These are phyloP conservation scores for Astropecten irregularis DNA, from an alignment of 53 echinoderm and acorn worm species.

Conservation along the genomic window DNA sequence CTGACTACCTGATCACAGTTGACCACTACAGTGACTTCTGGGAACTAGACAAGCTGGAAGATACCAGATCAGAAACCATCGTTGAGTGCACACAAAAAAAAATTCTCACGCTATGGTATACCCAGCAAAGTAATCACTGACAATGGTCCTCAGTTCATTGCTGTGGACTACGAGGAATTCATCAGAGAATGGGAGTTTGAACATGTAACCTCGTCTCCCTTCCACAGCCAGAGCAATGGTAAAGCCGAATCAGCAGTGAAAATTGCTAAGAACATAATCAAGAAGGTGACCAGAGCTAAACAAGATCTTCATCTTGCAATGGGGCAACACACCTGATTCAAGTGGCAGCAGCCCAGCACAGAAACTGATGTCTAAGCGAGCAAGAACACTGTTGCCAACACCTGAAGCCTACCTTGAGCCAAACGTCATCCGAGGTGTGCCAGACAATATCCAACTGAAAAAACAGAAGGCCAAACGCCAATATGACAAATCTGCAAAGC, in stretches of 20 bases:
- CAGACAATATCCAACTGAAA: constrained; percentile 29
- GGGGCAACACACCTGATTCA: constrained; percentile 60
- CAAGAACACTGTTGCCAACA: constrained; percentile 56
- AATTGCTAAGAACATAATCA: constrained; percentile 40
- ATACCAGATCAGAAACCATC: constrained; percentile 42
- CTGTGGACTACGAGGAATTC: constrained; percentile 51
- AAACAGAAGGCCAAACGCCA: too few species aligned
- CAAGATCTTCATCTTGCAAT: constrained; percentile 51
- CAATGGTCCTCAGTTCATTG: constrained; percentile 63
- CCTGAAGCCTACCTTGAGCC: constrained; percentile 54
- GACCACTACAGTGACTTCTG: constrained; percentile 65
- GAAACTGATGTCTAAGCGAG: constrained; percentile 58
- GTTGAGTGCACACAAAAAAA: constrained; percentile 7
- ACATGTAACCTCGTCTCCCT: constrained; percentile 54
- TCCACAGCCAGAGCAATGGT: constrained; percentile 60
- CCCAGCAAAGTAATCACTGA: constrained; percentile 52
- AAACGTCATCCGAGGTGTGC: constrained; percentile 36
- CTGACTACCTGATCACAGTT: constrained; percentile 61
- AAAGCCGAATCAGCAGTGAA: constrained; percentile 56
- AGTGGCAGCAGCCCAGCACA: constrained; percentile 56
- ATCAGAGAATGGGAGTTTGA: constrained; percentile 58
- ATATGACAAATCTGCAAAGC: too few species aligned
- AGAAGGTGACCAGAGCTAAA: constrained; percentile 36
- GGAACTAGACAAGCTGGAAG: constrained; percentile 43
- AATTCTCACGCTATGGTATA: constrained; percentile 17